A percentile compares a stretch with the other conserved stretches of the same genome.
Evolutionary conservation across 2,797 vertebrate species (phyloP).

Genomic region (Artibeus lituratus): DNA sequence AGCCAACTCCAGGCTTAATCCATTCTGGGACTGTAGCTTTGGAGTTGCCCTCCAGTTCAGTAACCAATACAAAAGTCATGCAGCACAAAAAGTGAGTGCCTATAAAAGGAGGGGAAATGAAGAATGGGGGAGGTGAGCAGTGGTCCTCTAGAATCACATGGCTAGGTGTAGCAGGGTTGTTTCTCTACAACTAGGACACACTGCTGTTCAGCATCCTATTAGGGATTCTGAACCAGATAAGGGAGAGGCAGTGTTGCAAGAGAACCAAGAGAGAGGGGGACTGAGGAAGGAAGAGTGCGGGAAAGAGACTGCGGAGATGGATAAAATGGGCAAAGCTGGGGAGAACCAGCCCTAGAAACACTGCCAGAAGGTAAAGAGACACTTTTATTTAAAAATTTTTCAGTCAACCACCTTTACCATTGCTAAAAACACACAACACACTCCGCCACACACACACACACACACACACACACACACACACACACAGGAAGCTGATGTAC

Average conservation of each 20-base stretch:
- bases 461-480: background rate
- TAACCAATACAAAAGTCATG: background rate
- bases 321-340: background rate
- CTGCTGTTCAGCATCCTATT: background rate
- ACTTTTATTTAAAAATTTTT: background rate
- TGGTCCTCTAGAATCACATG: background rate
- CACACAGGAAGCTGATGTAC: background rate
- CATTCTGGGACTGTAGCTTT: background rate
- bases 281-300: background rate
- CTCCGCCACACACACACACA: no score
- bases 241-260: background rate
- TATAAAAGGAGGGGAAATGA: background rate
- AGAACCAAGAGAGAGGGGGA: background rate
- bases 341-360: background rate
- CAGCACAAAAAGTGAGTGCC: background rate
- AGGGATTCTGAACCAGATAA: background rate
- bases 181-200: background rate
- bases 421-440: background rate
- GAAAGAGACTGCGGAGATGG: background rate
- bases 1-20: background rate
- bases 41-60: background rate
- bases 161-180: rapidly evolving
- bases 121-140: background rate
- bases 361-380: background rate
- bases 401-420: background rate